Percentiles rank a stretch among this genome's conserved stretches.
phyloP scores from a whole-genome alignment of 2,888 invertebrate genomes.

The Polydrusus cervinus region DNA sequence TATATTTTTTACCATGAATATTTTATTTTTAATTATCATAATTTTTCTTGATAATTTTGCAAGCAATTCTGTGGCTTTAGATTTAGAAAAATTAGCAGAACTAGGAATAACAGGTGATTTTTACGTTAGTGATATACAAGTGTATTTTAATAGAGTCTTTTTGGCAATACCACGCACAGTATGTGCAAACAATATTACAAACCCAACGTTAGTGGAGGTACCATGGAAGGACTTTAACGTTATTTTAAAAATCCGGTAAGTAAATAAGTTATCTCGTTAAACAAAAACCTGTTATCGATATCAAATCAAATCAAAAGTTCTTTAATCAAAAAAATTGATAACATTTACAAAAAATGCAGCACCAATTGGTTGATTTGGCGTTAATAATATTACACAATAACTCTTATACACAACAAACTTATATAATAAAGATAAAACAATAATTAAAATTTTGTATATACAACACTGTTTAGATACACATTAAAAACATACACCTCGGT shows the following conservation, averaged over 20 bases:
- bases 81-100: conserved; percentile 41
- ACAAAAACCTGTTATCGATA: too few species aligned
- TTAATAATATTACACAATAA: too few species aligned
- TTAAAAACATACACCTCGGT: too few species aligned
- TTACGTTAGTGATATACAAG: conserved; percentile 67
- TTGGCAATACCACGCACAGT: conserved; percentile 68
- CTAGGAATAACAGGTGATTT: conserved; percentile 60
- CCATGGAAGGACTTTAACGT: conserved; percentile 65
- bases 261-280: background rate
- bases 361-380: too few species aligned
- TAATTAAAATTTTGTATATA: too few species aligned
- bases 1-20: conserved; percentile 6
- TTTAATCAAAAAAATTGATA: too few species aligned
- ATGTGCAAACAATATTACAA: conserved; percentile 62
- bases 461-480: too few species aligned
- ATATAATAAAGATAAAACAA: too few species aligned
- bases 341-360: too few species aligned
- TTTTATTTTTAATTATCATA: background rate
- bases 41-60: background rate
- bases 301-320: too few species aligned
- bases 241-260: conserved; percentile 50
- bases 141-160: conserved; percentile 70
- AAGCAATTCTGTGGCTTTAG: conserved; percentile 4
- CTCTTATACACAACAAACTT: too few species aligned
- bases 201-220: conserved; percentile 68